Conservation (phyloP, 2,113 vertebrate species). For the Nansenia antarctica region DNA sequence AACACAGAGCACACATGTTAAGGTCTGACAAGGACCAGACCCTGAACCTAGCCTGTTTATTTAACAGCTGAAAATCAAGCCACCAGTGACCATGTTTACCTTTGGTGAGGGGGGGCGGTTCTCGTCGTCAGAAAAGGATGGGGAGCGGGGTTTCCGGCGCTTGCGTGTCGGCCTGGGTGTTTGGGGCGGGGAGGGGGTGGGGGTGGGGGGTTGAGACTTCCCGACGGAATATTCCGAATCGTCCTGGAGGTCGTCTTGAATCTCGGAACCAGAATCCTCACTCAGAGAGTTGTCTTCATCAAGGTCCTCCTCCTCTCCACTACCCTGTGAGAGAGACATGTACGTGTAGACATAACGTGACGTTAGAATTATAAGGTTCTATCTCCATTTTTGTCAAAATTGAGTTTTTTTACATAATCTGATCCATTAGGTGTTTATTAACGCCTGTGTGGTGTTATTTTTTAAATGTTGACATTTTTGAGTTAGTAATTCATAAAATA, state of each 20-base stretch:
- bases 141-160: constrained; percentile 81
- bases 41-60: too few relatives aligned
- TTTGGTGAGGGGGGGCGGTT: constrained; percentile 93
- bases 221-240: constrained; percentile 90
- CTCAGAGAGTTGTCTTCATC: constrained; percentile 93
- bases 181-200: constrained; percentile 85
- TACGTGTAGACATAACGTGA: too few relatives aligned
- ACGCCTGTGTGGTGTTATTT: too few relatives aligned
- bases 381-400: too few relatives aligned
- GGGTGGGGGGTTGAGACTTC: constrained; percentile 88
- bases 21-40: too few relatives aligned
- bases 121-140: constrained; percentile 92
- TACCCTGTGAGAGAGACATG: constrained; percentile 76
- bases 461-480: too few relatives aligned
- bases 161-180: constrained; percentile 76
- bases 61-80: too few relatives aligned
- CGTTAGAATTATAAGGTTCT: too few relatives aligned
- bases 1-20: neutral
- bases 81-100: constrained; percentile 68
- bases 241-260: constrained; percentile 89
- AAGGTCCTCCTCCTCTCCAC: constrained; percentile 91
- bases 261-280: constrained; percentile 89
- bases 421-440: too few relatives aligned
- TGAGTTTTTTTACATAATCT: too few relatives aligned
- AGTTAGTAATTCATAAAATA: too few relatives aligned